Percentiles rank a stretch among this genome's conserved stretches.
Conservation (phyloP, 1,140 invertebrate species). For the Archivesica marissinica region DNA sequence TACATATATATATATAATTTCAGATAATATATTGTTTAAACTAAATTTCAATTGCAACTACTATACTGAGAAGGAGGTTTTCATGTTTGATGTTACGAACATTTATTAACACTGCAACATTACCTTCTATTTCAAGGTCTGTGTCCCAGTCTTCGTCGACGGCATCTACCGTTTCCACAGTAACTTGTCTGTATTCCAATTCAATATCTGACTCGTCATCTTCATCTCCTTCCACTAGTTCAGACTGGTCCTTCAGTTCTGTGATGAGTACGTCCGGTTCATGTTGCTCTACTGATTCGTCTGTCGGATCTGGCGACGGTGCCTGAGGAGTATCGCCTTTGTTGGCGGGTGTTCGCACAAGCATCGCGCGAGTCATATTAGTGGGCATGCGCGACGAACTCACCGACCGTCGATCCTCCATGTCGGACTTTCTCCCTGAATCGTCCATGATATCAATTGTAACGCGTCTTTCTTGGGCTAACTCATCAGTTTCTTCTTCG, state of each 20-base stretch:
- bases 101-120: neutral
- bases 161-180: conserved; percentile 56
- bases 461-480: conserved; percentile 12
- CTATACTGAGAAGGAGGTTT: too few species aligned
- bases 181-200: conserved; percentile 57
- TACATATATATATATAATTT: too few species aligned
- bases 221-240: conserved; percentile 1
- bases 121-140: conserved; percentile 62
- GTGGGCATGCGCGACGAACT: conserved; percentile 18
- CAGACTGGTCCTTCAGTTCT: conserved; percentile 42
- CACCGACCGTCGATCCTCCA: neutral
- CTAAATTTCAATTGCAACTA: too few species aligned
- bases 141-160: conserved; percentile 60
- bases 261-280: conserved; percentile 57
- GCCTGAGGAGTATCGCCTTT: conserved; percentile 21
- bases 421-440: conserved; percentile 54
- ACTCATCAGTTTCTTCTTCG: neutral
- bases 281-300: neutral
- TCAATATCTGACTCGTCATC: conserved; percentile 53
- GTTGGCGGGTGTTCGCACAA: conserved; percentile 55
- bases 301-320: neutral
- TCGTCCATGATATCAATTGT: conserved; percentile 53
- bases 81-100: too few species aligned
- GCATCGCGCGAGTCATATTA: conserved; percentile 12
- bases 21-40: too few species aligned